Evolutionary conservation across 2,797 vertebrate species (phyloP).

Genomic region (Rhincodon typus): DNA sequence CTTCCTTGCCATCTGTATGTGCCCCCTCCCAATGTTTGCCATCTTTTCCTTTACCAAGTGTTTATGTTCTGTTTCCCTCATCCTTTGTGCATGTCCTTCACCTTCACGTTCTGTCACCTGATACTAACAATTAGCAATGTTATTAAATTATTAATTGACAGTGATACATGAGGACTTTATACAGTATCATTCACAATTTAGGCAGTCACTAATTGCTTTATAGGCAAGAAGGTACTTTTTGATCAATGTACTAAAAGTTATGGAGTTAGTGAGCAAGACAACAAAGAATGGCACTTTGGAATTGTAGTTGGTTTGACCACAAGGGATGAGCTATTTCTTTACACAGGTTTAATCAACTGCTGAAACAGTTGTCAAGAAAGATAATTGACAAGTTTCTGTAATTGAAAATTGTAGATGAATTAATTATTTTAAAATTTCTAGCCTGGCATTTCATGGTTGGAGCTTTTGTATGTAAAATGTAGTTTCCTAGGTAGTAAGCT

Average conservation of each 20-base stretch:
- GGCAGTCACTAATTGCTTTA: not conserved
- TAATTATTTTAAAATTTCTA: not conserved
- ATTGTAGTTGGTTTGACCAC: not conserved
- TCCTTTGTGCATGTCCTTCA: not conserved
- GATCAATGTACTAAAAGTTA: not conserved
- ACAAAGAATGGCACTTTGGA: not conserved
- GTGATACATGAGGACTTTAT: not conserved
- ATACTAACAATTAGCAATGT: not conserved
- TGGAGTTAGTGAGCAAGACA: not conserved
- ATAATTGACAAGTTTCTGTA: not conserved
- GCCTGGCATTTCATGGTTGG: not conserved
- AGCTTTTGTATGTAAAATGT: not conserved
- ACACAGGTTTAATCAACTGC: not conserved
- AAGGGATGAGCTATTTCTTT: not conserved
- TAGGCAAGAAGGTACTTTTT: not conserved
- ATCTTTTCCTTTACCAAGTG: not conserved
- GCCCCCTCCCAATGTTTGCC: not conserved
- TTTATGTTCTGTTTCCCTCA: not conserved
- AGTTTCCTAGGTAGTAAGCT: not conserved
- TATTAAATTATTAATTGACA: not conserved
- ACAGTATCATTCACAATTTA: not conserved
- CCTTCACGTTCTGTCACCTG: not conserved
- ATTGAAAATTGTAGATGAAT: slow-evolving; percentile 24
- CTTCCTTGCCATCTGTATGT: not conserved
- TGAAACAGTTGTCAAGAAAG: slow-evolving; percentile 1